Conservation (phyloP, 2,797 vertebrate genomes). For the Catharus ustulatus region DNA sequence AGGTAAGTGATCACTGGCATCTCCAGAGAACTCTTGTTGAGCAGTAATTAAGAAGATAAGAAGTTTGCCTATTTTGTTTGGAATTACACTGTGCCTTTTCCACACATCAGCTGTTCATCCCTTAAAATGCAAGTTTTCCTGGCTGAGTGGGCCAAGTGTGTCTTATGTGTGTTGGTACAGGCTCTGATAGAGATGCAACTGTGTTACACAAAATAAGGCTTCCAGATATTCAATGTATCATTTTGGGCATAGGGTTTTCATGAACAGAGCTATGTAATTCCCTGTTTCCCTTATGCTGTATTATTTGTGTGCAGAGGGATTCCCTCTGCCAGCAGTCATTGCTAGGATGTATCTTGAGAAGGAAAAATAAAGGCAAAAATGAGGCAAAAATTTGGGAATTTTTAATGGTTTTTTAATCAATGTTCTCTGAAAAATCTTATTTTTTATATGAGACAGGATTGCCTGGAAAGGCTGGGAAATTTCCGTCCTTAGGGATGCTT, state of each 20-base stretch:
- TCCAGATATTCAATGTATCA: neutral
- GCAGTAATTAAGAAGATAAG: neutral
- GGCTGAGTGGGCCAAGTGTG: neutral
- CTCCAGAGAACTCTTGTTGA: neutral
- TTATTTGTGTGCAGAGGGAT: neutral
- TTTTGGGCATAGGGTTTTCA: neutral
- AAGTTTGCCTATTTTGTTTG: neutral
- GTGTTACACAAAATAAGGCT: neutral
- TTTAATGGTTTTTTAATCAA: neutral
- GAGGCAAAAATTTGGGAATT: neutral
- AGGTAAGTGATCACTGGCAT: conserved; percentile 77
- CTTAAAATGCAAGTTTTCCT: neutral
- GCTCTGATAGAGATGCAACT: neutral
- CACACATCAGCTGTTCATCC: neutral
- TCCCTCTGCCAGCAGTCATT: neutral
- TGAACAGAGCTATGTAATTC: neutral
- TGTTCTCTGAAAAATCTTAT: neutral
- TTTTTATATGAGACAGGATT: neutral
- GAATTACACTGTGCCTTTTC: neutral
- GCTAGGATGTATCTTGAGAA: neutral
- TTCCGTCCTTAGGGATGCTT: neutral
- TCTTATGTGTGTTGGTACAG: neutral
- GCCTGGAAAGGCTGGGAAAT: neutral
- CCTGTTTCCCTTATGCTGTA: neutral
- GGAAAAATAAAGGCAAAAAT: neutral